Evolutionary conservation across 1,140 invertebrate species (phyloP).

Genomic region (Heliconius congener): DNA sequence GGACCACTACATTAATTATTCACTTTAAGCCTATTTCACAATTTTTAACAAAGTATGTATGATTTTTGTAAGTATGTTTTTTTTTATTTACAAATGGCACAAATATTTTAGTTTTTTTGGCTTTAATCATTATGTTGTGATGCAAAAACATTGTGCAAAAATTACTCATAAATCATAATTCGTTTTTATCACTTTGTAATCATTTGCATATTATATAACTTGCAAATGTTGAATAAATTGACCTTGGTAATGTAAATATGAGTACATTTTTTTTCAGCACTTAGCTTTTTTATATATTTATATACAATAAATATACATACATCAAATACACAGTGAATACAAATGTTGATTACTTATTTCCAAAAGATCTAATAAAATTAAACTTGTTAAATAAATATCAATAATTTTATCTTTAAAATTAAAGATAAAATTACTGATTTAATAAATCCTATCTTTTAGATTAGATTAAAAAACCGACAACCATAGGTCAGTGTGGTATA

Average conservation of each 20-base stretch:
- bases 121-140: not conserved
- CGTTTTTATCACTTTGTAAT: not conserved
- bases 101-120: not conserved
- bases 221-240: not conserved
- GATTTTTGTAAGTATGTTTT: no score
- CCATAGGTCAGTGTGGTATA: slow-evolving; percentile 6
- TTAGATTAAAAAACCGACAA: slow-evolving; percentile 17
- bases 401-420: not conserved
- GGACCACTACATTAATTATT: no score
- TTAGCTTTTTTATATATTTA: not conserved
- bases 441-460: slow-evolving; percentile 18
- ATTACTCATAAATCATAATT: not conserved
- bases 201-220: not conserved
- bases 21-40: not conserved
- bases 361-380: not conserved
- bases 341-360: not conserved
- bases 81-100: not conserved
- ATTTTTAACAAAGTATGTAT: not conserved
- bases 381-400: no score
- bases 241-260: not conserved
- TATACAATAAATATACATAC: not conserved
- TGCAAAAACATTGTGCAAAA: not conserved
- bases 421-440: not conserved
- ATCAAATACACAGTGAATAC: not conserved
- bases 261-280: not conserved